Conservation (phyloP, 2,113 vertebrate species). For the Equus przewalskii region DNA sequence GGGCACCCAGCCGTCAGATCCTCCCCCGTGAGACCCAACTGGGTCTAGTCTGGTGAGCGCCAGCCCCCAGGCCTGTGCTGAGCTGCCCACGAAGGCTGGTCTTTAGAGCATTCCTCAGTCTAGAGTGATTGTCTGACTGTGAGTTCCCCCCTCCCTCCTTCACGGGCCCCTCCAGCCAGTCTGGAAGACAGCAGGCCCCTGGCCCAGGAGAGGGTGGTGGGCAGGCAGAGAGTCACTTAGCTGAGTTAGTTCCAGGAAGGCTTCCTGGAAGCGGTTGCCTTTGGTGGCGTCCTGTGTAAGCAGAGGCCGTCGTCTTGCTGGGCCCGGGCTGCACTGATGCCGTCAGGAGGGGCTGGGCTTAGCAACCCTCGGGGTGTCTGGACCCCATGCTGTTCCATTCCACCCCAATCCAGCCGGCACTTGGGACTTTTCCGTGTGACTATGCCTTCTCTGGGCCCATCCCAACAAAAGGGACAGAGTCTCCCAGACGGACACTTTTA, state of each 20-base stretch:
- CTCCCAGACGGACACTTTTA: not conserved
- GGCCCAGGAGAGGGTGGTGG: not conserved
- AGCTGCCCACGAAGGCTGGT: not conserved
- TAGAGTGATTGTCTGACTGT: not conserved
- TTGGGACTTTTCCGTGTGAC: accelerated
- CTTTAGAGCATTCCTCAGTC: not conserved
- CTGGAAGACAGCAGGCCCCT: not conserved
- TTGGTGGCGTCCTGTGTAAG: not conserved
- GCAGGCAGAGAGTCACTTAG: not conserved
- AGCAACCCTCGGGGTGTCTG: not conserved
- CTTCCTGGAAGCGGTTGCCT: not conserved
- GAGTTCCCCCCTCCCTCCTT: not conserved
- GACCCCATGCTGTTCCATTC: not conserved
- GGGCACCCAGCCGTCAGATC: not conserved
- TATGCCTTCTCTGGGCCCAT: not conserved
- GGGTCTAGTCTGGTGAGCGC: not conserved
- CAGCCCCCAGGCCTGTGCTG: not conserved
- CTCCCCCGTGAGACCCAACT: not conserved
- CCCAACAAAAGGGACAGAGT: accelerated
- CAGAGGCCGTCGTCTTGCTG: not conserved
- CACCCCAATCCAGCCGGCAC: not conserved
- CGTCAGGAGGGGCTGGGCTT: not conserved
- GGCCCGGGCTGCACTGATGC: not conserved
- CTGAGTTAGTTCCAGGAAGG: not conserved
- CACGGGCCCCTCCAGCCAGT: not conserved